These are phyloP conservation scores for Terebella lapidaria DNA, from an alignment of 2,888 invertebrate genomes.

Conservation along the genomic window DNA sequence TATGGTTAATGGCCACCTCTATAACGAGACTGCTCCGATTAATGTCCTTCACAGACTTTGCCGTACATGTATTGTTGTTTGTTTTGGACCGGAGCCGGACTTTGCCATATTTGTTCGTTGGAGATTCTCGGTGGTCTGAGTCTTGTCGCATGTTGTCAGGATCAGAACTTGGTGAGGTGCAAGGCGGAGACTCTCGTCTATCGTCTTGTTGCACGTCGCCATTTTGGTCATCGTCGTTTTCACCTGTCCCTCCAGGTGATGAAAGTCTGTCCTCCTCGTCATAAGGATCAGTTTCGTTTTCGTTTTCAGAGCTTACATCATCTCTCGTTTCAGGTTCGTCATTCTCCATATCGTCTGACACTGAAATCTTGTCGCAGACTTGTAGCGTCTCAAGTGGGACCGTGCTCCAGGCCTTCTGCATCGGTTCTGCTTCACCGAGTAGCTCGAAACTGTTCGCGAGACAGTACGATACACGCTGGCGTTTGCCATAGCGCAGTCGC, in stretches of 20 bases:
- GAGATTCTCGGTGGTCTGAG: neutral
- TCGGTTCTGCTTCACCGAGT: conserved; percentile 67
- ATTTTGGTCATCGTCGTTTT: neutral
- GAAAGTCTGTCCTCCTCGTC: conserved; percentile 36
- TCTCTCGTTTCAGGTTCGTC: neutral
- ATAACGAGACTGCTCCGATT: conserved; percentile 54
- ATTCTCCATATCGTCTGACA: neutral
- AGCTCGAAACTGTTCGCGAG: conserved; percentile 57
- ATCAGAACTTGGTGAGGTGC: neutral
- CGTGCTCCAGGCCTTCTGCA: conserved; percentile 65
- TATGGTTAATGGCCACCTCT: conserved; percentile 69
- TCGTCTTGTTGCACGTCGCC: neutral
- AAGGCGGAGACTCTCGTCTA: too few species aligned
- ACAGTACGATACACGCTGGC: conserved; percentile 46
- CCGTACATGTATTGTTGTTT: conserved; percentile 27
- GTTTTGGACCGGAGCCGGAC: too few species aligned
- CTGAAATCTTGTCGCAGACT: conserved; percentile 22
- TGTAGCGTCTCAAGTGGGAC: conserved; percentile 63
- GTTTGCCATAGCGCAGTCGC: conserved; percentile 52
- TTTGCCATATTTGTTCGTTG: too few species aligned
- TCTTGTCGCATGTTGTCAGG: conserved; percentile 52
- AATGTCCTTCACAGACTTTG: conserved; percentile 70
- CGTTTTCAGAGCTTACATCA: neutral
- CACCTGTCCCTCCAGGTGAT: neutral
- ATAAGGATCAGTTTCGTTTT: neutral